Percentiles rank a stretch among this genome's conserved stretches.
These are phyloP conservation scores for Phymorhynchus buccinoides DNA, from an alignment of 1,140 invertebrate genomes.

Conservation along the genomic window DNA sequence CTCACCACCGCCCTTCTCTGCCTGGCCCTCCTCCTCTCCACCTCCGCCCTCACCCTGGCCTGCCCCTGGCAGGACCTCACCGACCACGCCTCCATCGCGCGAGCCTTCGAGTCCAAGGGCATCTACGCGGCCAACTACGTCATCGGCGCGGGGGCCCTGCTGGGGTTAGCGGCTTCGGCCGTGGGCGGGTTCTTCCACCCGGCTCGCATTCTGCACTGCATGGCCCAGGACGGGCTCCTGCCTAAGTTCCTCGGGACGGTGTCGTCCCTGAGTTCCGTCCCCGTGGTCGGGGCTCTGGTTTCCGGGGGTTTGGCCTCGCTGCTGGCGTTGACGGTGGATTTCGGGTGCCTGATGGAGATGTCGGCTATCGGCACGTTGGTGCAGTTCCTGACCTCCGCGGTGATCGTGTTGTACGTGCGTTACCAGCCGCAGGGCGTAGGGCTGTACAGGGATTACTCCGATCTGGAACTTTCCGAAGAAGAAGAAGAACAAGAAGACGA, in stretches of 20 bases:
- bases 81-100: conserved; percentile 52
- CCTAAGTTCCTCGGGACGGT: conserved; percentile 81
- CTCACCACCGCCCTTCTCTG: conserved; percentile 61
- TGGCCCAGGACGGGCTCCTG: conserved; percentile 93
- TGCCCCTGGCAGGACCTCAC: conserved; percentile 62
- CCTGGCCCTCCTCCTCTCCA: conserved; percentile 61
- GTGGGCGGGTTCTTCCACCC: conserved; percentile 95
- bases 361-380: conserved; percentile 92
- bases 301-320: conserved; percentile 81
- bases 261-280: conserved; percentile 72
- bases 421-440: conserved; percentile 58
- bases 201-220: conserved; percentile 92
- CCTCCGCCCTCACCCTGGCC: conserved; percentile 65
- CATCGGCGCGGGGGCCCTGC: conserved; percentile 67
- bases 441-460: conserved; percentile 64
- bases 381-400: conserved; percentile 90
- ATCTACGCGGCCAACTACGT: conserved; percentile 65
- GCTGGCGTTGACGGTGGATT: conserved; percentile 86
- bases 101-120: conserved; percentile 54
- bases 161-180: conserved; percentile 75
- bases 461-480: conserved; percentile 50
- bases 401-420: conserved; percentile 85
- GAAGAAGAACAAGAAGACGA: too few relatives aligned
- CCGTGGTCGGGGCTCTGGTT: conserved; percentile 83
- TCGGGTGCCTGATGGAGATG: conserved; percentile 87